Percentiles rank a stretch among this genome's conserved stretches.
Conservation (phyloP, 1,140 invertebrate species). For the Drosophila kepulauana region DNA sequence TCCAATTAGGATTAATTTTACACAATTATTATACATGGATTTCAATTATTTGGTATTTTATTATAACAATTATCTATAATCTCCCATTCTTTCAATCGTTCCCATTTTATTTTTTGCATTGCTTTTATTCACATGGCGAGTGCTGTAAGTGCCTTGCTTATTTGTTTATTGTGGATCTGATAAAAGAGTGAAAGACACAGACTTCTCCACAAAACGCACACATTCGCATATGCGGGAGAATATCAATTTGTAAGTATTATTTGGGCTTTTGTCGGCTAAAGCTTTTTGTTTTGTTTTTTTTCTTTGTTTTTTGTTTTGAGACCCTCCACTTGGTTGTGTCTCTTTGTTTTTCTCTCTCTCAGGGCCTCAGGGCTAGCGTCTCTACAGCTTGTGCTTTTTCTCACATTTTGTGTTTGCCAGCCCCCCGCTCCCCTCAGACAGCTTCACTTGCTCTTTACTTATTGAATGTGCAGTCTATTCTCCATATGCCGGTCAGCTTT, state of each 20-base stretch:
- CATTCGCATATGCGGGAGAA: constrained; percentile 4
- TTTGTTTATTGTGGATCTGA: constrained; percentile 38
- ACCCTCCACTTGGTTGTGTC: not conserved
- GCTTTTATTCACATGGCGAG: constrained; percentile 4
- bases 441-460: not conserved
- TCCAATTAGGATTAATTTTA: no score
- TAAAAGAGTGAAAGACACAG: constrained; percentile 23
- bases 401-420: not conserved
- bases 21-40: no score
- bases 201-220: constrained; percentile 5
- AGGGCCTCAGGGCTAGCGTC: constrained; percentile 3
- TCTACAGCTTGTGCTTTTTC: constrained; percentile 14
- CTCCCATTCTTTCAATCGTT: no score
- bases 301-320: not conserved
- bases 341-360: not conserved
- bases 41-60: no score
- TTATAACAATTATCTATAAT: no score
- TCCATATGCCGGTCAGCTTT: constrained; percentile 1
- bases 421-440: not conserved
- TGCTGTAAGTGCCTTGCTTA: constrained; percentile 18
- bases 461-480: not conserved
- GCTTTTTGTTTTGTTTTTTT: constrained; percentile 2
- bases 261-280: constrained; percentile 5
- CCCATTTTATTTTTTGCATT: no score
- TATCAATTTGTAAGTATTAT: constrained; percentile 13